Conservation (phyloP, 2,888 invertebrate species). For the Cheilosia soror region DNA sequence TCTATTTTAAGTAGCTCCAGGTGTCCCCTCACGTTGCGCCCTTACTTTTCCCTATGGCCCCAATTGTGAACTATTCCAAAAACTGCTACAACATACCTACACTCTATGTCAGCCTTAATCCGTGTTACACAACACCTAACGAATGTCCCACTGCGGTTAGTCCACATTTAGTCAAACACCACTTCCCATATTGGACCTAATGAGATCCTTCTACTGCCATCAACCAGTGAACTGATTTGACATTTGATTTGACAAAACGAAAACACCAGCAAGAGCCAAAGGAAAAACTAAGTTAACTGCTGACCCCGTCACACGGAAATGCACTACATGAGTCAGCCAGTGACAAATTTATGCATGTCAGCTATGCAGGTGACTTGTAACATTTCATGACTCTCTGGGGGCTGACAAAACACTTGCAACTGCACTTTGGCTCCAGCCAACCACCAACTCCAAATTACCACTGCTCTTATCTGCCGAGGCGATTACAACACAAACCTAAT, state of each 20-base stretch:
- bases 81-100: neutral
- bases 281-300: constrained; percentile 18
- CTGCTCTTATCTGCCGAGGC: constrained; percentile 46
- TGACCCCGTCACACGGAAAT: constrained; percentile 68
- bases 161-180: neutral
- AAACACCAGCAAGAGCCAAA: neutral
- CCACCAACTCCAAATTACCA: constrained; percentile 63
- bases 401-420: constrained; percentile 74
- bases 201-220: neutral
- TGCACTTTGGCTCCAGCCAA: constrained; percentile 57
- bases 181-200: neutral
- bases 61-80: too few species aligned
- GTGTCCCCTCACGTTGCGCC: too few species aligned
- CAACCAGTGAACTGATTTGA: constrained; percentile 2
- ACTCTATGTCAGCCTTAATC: neutral
- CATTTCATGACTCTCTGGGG: constrained; percentile 65
- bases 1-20: too few species aligned
- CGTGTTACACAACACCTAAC: constrained; percentile 1
- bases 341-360: constrained; percentile 74
- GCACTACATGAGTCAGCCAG: constrained; percentile 43
- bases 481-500: constrained; percentile 62
- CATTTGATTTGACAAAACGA: constrained; percentile 25
- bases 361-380: constrained; percentile 72
- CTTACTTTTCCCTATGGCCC: too few species aligned
- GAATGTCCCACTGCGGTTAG: neutral